These are phyloP conservation scores for Stramonita haemastoma DNA, from an alignment of 2,888 invertebrate species.

Conservation along the genomic window DNA sequence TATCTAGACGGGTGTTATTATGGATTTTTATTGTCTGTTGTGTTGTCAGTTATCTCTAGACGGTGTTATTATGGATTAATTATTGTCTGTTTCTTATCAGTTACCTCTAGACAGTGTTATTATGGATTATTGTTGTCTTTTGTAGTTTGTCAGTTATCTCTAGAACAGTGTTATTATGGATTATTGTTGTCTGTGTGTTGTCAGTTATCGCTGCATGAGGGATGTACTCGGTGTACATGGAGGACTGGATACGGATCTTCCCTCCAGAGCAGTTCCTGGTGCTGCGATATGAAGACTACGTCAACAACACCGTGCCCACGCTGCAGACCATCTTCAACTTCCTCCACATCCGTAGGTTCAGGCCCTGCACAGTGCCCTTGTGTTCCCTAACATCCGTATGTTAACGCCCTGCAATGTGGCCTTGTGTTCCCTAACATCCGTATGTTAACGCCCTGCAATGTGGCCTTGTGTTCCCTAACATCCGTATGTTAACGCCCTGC, in stretches of 20 bases:
- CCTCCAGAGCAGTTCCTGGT: conserved; percentile 57
- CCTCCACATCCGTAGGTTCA: conserved; percentile 59
- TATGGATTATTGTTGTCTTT: not conserved
- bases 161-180: too few species aligned
- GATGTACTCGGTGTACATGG: conserved; percentile 62
- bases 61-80: too few species aligned
- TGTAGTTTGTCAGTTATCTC: not conserved
- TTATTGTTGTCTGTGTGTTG: not conserved
- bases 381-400: not conserved
- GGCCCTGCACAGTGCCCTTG: not conserved
- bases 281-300: conserved; percentile 63
- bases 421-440: too few species aligned
- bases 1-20: too few species aligned
- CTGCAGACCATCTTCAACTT: conserved; percentile 56
- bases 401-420: too few species aligned
- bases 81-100: too few species aligned
- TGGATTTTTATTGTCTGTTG: too few species aligned
- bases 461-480: too few species aligned
- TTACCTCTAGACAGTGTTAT: not conserved
- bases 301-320: conserved; percentile 47
- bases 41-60: too few species aligned
- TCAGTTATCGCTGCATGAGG: conserved; percentile 58
- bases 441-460: too few species aligned
- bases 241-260: conserved; percentile 63
- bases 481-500: too few species aligned